Base-by-base conservation (phyloP, 2,888 invertebrate species). In the Tineola bisselliella region DNA sequence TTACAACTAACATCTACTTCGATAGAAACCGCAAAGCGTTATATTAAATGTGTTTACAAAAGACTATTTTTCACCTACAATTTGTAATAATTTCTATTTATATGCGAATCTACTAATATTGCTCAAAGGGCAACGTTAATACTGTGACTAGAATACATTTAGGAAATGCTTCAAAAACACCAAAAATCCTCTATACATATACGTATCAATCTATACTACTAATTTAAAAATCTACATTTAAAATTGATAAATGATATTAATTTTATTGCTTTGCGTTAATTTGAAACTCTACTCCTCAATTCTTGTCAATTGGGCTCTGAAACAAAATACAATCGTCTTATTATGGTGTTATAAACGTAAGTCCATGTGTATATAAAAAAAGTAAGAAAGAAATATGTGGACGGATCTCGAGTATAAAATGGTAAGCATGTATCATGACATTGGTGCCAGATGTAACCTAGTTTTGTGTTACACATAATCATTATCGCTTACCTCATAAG, bases 71-170 rank as follows among this genome's bases (percentile, higher is more conserved):
- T 48, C 2, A 48, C 48, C 2, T 48, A 19, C 4, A 56, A 2
- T 56, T 56, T 56, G 6, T 19, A 38, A 38, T 38, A 38, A 38
- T 38, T 12, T 12, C n/a, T 12, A 12, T 38, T 10, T 38, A 38
- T 12, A 38, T n/a, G 19, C 33, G 33, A 58, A 33, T 58, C 58
- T 58, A 58, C 56, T 19, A 56, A 19, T 56, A 19, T 30, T 56
- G 10, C 56, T 56, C 13, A 56, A 56, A 17, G 12, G 56, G 56
- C 56, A 58, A 15, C 13, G 25, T 58, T 58, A 58, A 75, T 68
- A 76, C 74, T 73, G 78, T 84, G 86, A 87, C 86, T 87, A 87
- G 86, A 86, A 81, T 77, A 76, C 70, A 72, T 70, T 72, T 81
- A 87, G 84, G 82, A 84, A 81, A 33, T 30, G 30, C 56, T 56